Base-by-base conservation (phyloP, 2,797 vertebrate species). In the Gambelia wislizenii region DNA sequence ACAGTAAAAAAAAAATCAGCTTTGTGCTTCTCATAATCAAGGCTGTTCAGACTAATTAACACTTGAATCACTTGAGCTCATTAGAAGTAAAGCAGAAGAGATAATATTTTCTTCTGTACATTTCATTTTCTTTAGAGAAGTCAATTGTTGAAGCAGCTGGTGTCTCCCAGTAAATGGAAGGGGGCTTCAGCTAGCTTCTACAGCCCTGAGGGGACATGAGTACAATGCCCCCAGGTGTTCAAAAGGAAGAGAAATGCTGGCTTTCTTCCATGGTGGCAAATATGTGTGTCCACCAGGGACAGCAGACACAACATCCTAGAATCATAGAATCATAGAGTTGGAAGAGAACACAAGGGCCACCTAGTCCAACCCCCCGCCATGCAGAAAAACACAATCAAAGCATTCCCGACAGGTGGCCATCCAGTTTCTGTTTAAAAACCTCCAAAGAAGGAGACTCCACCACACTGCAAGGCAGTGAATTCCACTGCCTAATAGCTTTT, bases 1-100 rank as follows among this genome's bases (percentile, higher is more conserved):
- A 76, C 84, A 86, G n/a, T 8, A 16, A 25, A 30, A 10, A n/a
- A 59, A 72, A 39, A 42, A 61, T 44, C 52, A 75, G 39, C 44
- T 89, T 86, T 75, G 54, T 85, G 52, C 20, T 61, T 86, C n/a
- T 81, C 70, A 85, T 74, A 86, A 86, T 81, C 78, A 75, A 67
- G 89, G 70, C 84, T 85, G 67, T 75, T 85, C 52, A 52, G 69
- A 12, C 70, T 86, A 86, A 89, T 89, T 89, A 86, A 86, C 84
- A 89, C 88, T 85, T 81, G 86, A 85, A 80, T n/a, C 84, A 64
- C 49, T 82, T 86, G 76, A 86, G 47, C 54, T 86, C 84, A 86
- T 75, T 76, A 82, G 56, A 83, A 67, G 30, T 74, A 76, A 82
- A 89, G 72, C 33, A 61, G 83, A 89, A 85, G 77, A 52, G 76